These are phyloP conservation scores for Megaustenia siamemsis DNA, from an alignment of 2,888 invertebrate genomes.

Conservation along the genomic window DNA sequence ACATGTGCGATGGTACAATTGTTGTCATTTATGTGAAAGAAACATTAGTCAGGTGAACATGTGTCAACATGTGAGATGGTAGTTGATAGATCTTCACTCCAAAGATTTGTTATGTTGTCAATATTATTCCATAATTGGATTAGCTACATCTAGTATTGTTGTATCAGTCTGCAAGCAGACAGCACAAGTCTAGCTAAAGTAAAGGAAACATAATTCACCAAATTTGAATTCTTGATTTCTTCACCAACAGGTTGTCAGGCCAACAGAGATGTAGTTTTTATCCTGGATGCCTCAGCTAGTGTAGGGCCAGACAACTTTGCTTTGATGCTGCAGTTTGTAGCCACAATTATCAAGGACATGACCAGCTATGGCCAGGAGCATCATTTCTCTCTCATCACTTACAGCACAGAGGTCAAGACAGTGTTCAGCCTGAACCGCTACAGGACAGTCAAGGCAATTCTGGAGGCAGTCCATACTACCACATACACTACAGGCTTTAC, in stretches of 20 bases:
- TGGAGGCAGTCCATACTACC: conserved; percentile 63
- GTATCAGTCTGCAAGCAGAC: too few relatives aligned
- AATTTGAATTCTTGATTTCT: neutral
- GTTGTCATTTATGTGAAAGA: too few relatives aligned
- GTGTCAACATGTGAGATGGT: too few relatives aligned
- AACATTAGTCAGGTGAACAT: too few relatives aligned
- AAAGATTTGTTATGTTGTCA: too few relatives aligned
- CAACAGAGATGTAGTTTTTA: conserved; percentile 70
- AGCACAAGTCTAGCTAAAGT: too few relatives aligned
- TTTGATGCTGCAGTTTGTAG: conserved; percentile 63
- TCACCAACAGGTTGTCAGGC: conserved; percentile 65
- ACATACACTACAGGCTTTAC: conserved; percentile 70
- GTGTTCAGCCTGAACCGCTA: conserved; percentile 71
- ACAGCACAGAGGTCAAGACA: conserved; percentile 66
- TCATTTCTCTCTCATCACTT: conserved; percentile 70
- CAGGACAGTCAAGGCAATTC: conserved; percentile 55
- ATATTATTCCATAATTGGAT: too few relatives aligned
- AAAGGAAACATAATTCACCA: neutral
- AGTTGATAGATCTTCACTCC: too few relatives aligned
- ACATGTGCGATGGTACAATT: too few relatives aligned
- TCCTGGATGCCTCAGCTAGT: conserved; percentile 72
- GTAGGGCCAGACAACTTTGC: conserved; percentile 68
- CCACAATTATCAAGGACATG: conserved; percentile 63
- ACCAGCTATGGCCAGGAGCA: conserved; percentile 63
- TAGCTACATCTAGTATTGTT: too few relatives aligned